Base-by-base conservation (phyloP, 1,140 invertebrate species). In the Aricia agestis region DNA sequence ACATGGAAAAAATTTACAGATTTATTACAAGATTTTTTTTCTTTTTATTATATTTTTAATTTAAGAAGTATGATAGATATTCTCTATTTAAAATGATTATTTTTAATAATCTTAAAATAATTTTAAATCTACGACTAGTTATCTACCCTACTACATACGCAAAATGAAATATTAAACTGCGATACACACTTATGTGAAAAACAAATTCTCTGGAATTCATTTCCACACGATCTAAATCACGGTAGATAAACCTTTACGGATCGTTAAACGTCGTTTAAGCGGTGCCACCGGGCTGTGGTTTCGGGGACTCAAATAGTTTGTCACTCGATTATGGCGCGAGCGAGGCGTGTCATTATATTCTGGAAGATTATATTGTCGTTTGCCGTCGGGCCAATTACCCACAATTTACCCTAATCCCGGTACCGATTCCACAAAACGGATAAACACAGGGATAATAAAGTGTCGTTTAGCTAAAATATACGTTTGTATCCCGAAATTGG, bases 391-490 rank as follows among this genome's bases (percentile, higher is more conserved):
- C 70, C 74, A 73, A 77, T 72, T 76, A 74, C 9, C 73, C 82
- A 80, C 77, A 86, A 88, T 88, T 90, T 87, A 69, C 79, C 76
- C 75, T 77, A 79, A 76, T 74, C 72, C 66, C 63, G 58, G 18
- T 71, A 71, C 66, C 70, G 59, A 87, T 88, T 79, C 82, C 80
- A 81, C 79, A 84, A 86, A 85, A 85, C 77, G 84, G 81, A 86
- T 89, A 87, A 90, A 80, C 75, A 76, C 74, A 71, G 81, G 19
- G 80, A 83, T 91, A 88, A 90, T 85, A 91, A 90, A 90, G 81
- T 91, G 89, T 90, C 89, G 86, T 90, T 91, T 91, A 90, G 81
- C 72, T 82, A 85, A 91, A 91, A 78, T 82, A 91, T 78, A 86
- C 77, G 78, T 85, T 78, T 76, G 74, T 76, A 77, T 74, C 68